Conservation (phyloP, 2,888 invertebrate species). For the Balanococcus diminutus region DNA sequence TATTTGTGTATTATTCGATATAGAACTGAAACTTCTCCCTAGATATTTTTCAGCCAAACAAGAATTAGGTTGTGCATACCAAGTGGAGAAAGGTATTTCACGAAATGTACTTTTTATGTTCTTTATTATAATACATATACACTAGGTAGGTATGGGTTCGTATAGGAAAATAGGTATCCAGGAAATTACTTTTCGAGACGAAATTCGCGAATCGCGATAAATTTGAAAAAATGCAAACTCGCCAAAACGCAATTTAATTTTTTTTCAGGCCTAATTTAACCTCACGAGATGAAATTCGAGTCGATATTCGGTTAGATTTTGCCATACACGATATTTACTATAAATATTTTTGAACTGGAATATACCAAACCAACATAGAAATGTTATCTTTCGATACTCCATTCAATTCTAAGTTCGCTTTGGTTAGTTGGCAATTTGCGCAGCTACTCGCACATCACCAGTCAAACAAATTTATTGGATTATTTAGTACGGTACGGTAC, state of each 20-base stretch:
- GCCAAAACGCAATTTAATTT: background rate
- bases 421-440: background rate
- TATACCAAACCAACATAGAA: background rate
- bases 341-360: background rate
- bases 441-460: background rate
- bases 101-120: background rate
- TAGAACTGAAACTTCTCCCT: conserved; percentile 14
- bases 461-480: background rate
- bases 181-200: conserved; percentile 1
- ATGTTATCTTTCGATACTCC: background rate
- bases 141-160: too few relatives aligned
- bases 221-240: background rate
- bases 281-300: too few relatives aligned
- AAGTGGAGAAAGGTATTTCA: conserved; percentile 3
- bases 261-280: too few relatives aligned
- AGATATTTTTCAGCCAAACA: background rate
- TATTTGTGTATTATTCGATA: background rate
- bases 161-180: too few relatives aligned
- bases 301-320: background rate
- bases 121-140: conserved; percentile 10
- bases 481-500: too few relatives aligned
- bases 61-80: background rate
- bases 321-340: background rate
- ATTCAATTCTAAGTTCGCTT: background rate
- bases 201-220: conserved; percentile 1